Evolutionary conservation across 2,113 vertebrate genomes (phyloP), one percentile per base, ranked within the genome.

Genomic region (Eurypyga helias): DNA sequence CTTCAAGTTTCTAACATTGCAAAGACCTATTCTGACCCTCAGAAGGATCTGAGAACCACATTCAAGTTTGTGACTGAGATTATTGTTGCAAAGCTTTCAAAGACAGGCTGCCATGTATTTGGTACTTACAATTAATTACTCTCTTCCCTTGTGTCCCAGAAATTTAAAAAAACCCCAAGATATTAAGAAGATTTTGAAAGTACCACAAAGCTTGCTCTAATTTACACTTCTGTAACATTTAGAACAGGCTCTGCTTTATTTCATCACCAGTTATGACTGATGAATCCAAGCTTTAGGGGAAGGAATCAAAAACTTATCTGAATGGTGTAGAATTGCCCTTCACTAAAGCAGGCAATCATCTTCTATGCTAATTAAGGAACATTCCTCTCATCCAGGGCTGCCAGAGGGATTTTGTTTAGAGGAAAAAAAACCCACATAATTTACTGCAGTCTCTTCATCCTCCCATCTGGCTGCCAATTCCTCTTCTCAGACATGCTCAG

Each of bases 311-410:
- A 84, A 25, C 23, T 45, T 86, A 34, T 66, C 34, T 69, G 29
- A 43, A 60, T 36, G 33, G 17, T n/a, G 43, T 81, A 70, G 70
- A 95, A 96, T 92, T 83, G 10, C 73, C 61, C 45, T 66, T 31
- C 65, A 62, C 43, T 55, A 52, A 43, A 92, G 41, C 19, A 94
- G 41, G 52, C 12, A 77, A 34, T 61, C 13, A 58, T 85, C 41
- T 65, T 85, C 48, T 82, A 17, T 85, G 43, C 19, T 87, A 96
- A 93, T 94, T 97, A 94, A 95, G 79, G 62, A 93, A 85, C 48
- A 83, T 21, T 78, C 41, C 31, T 73, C 34, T 96, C 61, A 71
- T 78, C 45, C 52, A 83, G 55, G 70, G 20, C 48, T 90, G 58
- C 38, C 34, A 91, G 81, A 91, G 13, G 70, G 45, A 86, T 52